Conservation (phyloP, 2,797 vertebrate species). For the Gymnothorax reevesii region DNA sequence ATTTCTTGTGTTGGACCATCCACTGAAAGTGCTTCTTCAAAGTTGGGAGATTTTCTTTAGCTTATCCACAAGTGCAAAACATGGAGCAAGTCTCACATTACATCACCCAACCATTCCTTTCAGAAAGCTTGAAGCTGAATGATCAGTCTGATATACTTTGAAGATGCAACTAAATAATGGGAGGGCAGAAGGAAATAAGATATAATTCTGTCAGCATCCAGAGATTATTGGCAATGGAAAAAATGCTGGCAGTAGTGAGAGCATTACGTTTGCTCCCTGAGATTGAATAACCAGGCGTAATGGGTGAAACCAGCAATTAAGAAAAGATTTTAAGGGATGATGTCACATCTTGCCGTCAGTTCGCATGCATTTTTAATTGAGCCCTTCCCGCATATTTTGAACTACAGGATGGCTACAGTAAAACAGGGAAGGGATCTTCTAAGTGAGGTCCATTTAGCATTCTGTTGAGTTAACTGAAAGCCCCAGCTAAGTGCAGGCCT, state of each 20-base stretch:
- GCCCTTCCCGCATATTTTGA: neutral
- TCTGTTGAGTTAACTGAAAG: neutral
- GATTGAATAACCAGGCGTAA: slow-evolving; percentile 8
- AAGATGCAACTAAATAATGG: neutral
- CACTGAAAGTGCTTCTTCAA: neutral
- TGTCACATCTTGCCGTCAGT: neutral
- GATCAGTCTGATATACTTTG: neutral
- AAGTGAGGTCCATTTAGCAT: neutral
- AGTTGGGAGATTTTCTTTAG: neutral
- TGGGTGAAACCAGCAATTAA: neutral
- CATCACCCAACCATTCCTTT: neutral
- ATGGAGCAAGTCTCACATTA: neutral
- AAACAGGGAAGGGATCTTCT: neutral
- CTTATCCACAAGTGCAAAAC: neutral
- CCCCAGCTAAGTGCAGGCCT: neutral
- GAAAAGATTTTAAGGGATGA: neutral
- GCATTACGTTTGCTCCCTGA: neutral
- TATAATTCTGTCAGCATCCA: neutral
- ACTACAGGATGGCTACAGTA: neutral
- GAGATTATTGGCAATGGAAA: neutral
- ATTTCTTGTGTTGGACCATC: neutral
- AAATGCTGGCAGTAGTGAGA: neutral
- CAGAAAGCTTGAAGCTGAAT: neutral
- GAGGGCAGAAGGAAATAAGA: neutral
- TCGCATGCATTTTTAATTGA: neutral